These are phyloP conservation scores for Alces alces DNA, from an alignment of 2,113 vertebrate genomes.

Conservation along the genomic window DNA sequence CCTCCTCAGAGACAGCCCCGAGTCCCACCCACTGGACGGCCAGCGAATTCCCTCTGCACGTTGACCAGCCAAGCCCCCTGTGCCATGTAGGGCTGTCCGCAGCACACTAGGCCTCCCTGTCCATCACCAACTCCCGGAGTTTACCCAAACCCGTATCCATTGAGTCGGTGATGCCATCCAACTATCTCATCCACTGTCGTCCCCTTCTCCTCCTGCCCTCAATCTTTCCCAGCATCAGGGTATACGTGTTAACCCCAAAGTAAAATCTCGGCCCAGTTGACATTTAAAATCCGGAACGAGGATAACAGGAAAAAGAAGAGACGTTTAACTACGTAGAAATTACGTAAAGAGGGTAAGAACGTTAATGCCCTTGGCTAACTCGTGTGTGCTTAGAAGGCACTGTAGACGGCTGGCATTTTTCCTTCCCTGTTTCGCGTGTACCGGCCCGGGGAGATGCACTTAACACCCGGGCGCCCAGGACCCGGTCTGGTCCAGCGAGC, in stretches of 20 bases:
- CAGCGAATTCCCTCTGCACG: background rate
- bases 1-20: fast-evolving
- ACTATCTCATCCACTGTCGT: background rate
- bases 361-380: background rate
- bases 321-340: background rate
- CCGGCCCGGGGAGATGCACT: background rate
- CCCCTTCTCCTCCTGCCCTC: background rate
- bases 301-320: background rate
- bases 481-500: background rate
- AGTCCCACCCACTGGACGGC: background rate
- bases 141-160: background rate
- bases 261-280: background rate
- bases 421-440: background rate
- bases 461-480: background rate
- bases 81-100: background rate
- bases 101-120: background rate
- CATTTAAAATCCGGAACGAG: background rate
- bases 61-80: background rate
- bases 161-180: background rate
- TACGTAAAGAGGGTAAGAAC: background rate
- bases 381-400: background rate
- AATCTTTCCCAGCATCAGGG: background rate
- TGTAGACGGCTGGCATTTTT: background rate
- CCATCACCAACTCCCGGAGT: background rate
- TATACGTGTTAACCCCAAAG: background rate